These are phyloP conservation scores for Listronotus oregonensis DNA, from an alignment of 1,140 invertebrate species.

Conservation along the genomic window DNA sequence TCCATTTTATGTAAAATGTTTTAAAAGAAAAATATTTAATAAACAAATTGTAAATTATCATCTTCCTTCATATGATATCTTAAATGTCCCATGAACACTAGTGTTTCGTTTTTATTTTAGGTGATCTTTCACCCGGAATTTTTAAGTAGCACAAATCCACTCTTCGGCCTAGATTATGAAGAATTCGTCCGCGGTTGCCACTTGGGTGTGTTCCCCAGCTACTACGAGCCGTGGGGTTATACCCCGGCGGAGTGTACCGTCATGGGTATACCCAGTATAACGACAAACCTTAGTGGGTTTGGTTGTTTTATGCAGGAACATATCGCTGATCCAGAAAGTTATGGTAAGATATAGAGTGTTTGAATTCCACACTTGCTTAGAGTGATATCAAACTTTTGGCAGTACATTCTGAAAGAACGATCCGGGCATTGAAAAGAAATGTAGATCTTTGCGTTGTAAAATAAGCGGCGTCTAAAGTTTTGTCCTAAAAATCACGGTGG, in stretches of 20 bases:
- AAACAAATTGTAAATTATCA: no score
- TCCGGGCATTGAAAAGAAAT: no score
- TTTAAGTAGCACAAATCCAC: constrained; percentile 94
- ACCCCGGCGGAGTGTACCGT: constrained; percentile 99
- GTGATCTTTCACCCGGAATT: constrained; percentile 99
- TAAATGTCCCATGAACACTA: no score
- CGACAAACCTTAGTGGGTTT: constrained; percentile 92
- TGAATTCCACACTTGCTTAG: no score
- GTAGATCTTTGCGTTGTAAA: no score
- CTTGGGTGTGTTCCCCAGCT: constrained; percentile 94
- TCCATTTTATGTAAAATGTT: no score
- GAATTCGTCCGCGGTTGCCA: constrained; percentile 99
- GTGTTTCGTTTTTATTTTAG: constrained; percentile 57
- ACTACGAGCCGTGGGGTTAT: constrained; percentile 99
- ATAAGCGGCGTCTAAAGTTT: no score
- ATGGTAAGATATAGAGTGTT: constrained; percentile 55
- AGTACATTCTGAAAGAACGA: no score
- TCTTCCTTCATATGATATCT: no score
- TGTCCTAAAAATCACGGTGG: no score
- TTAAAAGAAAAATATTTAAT: no score
- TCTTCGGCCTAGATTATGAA: constrained; percentile 98
- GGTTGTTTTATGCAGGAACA: constrained; percentile 99
- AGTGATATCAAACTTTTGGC: no score
- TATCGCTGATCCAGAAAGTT: constrained; percentile 95
- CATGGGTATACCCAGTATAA: constrained; percentile 75